phyloP scores from a whole-genome alignment of 2,113 vertebrate genomes.

The Calidris pygmaea region DNA sequence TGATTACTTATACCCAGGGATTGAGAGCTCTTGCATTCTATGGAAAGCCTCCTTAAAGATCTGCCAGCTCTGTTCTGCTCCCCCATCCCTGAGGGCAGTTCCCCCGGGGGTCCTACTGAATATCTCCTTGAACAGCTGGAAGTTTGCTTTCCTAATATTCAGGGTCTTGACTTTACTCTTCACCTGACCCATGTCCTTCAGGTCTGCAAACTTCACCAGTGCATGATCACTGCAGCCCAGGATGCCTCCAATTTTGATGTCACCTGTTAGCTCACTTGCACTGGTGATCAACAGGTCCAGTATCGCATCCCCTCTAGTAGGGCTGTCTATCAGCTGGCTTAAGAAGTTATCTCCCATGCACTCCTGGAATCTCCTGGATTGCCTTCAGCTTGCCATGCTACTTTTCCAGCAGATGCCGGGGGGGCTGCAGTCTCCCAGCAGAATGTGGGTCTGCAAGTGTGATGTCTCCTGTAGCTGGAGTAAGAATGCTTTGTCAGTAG shows the following conservation, averaged over 20 bases:
- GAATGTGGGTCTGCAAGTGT: too few species aligned
- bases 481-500: neutral
- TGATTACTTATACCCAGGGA: neutral
- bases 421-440: neutral
- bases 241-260: neutral
- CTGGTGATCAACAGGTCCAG: neutral
- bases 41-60: neutral
- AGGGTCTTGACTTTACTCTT: neutral
- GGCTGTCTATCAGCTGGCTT: neutral
- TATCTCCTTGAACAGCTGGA: neutral
- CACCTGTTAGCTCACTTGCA: neutral
- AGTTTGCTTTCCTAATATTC: neutral
- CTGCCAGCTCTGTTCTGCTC: neutral
- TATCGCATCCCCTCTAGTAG: neutral
- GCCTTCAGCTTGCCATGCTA: neutral
- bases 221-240: neutral
- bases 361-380: neutral
- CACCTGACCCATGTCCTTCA: neutral
- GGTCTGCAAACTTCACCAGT: neutral
- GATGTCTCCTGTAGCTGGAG: neutral
- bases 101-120: too few species aligned
- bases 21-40: neutral
- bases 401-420: neutral
- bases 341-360: neutral
- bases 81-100: too few species aligned